Evolutionary conservation across 2,888 invertebrate genomes (phyloP).

Genomic region (Strigamia crassipes): DNA sequence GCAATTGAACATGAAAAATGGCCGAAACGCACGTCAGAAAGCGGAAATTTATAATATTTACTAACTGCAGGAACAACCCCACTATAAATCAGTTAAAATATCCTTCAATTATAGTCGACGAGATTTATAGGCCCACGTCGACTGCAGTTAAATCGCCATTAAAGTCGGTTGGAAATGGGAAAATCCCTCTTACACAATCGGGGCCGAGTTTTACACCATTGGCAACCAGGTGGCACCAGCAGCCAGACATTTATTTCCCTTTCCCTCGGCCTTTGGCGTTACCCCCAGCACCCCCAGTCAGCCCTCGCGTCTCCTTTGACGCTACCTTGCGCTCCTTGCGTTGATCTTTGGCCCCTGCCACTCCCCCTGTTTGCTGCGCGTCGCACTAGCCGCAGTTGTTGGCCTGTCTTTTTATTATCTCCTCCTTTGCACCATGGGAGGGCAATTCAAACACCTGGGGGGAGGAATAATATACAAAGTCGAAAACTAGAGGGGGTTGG

Average conservation of each 20-base stretch:
- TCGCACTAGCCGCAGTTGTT: background rate
- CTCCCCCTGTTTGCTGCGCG: slow-evolving; percentile 7
- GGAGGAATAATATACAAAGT: slow-evolving; percentile 28
- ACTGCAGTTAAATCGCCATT: slow-evolving; percentile 32
- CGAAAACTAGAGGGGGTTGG: slow-evolving; percentile 13
- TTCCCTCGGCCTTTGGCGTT: too few species aligned
- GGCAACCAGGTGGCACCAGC: slow-evolving; percentile 14
- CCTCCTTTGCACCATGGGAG: background rate
- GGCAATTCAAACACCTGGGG: slow-evolving; percentile 28
- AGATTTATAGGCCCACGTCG: slow-evolving; percentile 26
- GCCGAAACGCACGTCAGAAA: background rate
- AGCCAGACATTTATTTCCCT: background rate
- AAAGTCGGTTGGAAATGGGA: background rate
- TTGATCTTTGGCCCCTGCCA: background rate
- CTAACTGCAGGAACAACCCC: slow-evolving; percentile 14
- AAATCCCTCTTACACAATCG: background rate
- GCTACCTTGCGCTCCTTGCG: background rate
- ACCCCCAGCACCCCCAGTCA: too few species aligned
- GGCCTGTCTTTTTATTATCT: slow-evolving; percentile 25
- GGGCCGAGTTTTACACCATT: background rate
- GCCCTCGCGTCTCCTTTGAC: background rate
- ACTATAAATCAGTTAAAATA: slow-evolving; percentile 25
- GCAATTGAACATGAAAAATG: background rate
- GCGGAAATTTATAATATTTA: slow-evolving; percentile 14
- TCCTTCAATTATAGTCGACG: slow-evolving; percentile 1